Base-by-base conservation (phyloP, 2,888 invertebrate species). In the Andrena marginata region DNA sequence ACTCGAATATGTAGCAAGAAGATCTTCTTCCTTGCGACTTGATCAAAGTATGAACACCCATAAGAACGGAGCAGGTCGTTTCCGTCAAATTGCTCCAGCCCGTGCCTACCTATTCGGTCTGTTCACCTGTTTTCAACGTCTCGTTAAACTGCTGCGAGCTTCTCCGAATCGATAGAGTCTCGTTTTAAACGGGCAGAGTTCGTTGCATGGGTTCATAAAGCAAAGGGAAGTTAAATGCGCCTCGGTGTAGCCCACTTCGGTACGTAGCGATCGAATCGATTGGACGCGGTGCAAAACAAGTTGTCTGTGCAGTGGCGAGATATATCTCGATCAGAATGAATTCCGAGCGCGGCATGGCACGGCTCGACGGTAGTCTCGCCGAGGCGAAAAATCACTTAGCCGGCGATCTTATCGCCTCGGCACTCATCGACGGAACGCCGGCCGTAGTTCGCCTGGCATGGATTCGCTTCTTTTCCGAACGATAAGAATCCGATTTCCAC, bases 341-440 rank as follows among this genome's bases (percentile, higher is more conserved):
- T 88, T 85, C 89, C 78, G 62, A 67, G 75, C 77, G 51, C 68
- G 64, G 65, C 67, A 42, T 29, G 54, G 65, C 56, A 31, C 33
- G 49, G 76, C 76, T 76, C 81, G 56, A 13, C 72, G 80, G 73
- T 77, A 78, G 86, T 77, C 83, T 77, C 82, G 69, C 16, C 81
- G 84, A 82, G 83, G 82, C 87, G 89, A 89, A 89, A 89, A 89
- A 89, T 89, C 88, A 89, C 89, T 89, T 89, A 89, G 88, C 80
- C 83, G 77, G 60, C 79, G 88, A 89, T 89, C 80, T 73, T 89
- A 89, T 89, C 88, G 67, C 42, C 62, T 20, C 26, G 71, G 56
- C 79, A 77, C 81, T 89, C 87, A 74, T 89, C 85, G 89, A 73
- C 71, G 76, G 70, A 80, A 80, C 82, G 74, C 77, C 80, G 75